A percentile compares a stretch with the other conserved stretches of the same genome.
Evolutionary conservation across 1,140 invertebrate genomes (phyloP).

Genomic region (Ceratosolen solmsi): DNA sequence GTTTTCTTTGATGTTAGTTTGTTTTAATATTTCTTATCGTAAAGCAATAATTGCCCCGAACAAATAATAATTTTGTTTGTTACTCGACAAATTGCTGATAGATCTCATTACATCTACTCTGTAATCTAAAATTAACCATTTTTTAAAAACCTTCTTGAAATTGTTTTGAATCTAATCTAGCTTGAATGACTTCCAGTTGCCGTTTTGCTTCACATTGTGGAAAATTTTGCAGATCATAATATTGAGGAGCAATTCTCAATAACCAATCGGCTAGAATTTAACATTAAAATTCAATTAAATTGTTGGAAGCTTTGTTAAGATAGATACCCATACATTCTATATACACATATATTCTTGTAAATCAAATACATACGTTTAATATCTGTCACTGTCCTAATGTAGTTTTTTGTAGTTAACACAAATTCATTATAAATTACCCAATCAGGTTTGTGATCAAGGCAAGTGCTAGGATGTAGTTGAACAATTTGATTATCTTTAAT

Average conservation of each 20-base stretch:
- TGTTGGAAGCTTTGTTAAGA: neutral
- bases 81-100: neutral
- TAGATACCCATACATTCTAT: slow-evolving; percentile 43
- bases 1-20: slow-evolving; percentile 23
- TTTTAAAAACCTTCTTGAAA: slow-evolving; percentile 90
- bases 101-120: slow-evolving; percentile 8
- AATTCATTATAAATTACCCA: slow-evolving; percentile 99
- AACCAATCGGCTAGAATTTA: slow-evolving; percentile 89
- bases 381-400: slow-evolving; percentile 98
- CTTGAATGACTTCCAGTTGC: slow-evolving; percentile 89
- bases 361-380: slow-evolving; percentile 90
- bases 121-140: neutral
- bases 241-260: slow-evolving; percentile 95
- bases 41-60: slow-evolving; percentile 3
- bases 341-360: too few species aligned
- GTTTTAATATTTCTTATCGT: slow-evolving; percentile 15
- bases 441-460: slow-evolving; percentile 99
- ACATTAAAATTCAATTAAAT: slow-evolving; percentile 3
- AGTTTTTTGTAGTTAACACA: slow-evolving; percentile 99
- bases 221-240: slow-evolving; percentile 98
- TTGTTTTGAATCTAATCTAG: slow-evolving; percentile 87
- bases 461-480: slow-evolving; percentile 98
- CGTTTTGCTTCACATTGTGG: slow-evolving; percentile 97
- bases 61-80: neutral
- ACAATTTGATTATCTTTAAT: slow-evolving; percentile 99